Evolutionary conservation across 1,140 invertebrate genomes (phyloP).

Genomic region (Adoxophyes honmai): DNA sequence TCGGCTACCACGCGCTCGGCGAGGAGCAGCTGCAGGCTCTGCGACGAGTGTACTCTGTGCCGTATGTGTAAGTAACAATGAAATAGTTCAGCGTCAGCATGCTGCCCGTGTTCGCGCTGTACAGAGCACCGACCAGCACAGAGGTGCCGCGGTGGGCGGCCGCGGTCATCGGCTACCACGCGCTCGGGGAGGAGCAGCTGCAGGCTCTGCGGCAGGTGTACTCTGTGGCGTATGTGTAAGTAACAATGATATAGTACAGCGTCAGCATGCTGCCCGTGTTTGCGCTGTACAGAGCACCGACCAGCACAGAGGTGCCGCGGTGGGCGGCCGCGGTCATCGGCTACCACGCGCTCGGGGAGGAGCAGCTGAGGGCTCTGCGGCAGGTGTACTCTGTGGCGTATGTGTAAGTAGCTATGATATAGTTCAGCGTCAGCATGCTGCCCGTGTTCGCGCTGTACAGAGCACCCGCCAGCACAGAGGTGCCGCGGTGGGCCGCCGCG

Average conservation of each 20-base stretch:
- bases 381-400: slow-evolving; percentile 68
- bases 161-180: slow-evolving; percentile 78
- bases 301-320: slow-evolving; percentile 23
- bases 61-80: slow-evolving; percentile 72
- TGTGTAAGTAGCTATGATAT: slow-evolving; percentile 55
- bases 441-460: slow-evolving; percentile 31
- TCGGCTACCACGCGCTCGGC: slow-evolving; percentile 76
- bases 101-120: slow-evolving; percentile 77
- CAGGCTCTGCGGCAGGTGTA: slow-evolving; percentile 67
- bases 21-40: slow-evolving; percentile 72
- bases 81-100: slow-evolving; percentile 76
- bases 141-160: slow-evolving; percentile 73
- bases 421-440: slow-evolving; percentile 29
- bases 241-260: slow-evolving; percentile 5
- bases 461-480: slow-evolving; percentile 47
- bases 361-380: slow-evolving; percentile 75
- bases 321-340: slow-evolving; percentile 77
- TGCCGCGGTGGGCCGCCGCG: slow-evolving; percentile 28
- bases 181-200: slow-evolving; percentile 72
- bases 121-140: slow-evolving; percentile 56
- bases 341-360: slow-evolving; percentile 61
- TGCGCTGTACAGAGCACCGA: slow-evolving; percentile 53
- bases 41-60: slow-evolving; percentile 58
- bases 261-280: slow-evolving; percentile 30
- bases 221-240: slow-evolving; percentile 75